Conservation (phyloP, 2,797 vertebrate genomes). For the Parauchenoglanis ngamensis region DNA sequence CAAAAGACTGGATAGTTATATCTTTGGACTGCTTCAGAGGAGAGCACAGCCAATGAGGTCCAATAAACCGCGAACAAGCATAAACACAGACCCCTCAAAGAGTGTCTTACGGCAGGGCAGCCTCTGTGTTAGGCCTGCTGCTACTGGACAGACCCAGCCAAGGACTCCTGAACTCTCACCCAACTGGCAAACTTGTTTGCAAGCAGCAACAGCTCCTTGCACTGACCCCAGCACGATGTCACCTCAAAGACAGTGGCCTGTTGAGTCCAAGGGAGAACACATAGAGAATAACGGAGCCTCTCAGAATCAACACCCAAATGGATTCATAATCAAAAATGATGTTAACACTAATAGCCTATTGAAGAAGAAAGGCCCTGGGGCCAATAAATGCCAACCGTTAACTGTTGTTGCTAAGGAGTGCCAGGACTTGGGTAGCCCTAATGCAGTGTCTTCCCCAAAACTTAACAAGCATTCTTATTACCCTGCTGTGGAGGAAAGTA, state of each 20-base stretch:
- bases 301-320: constrained; percentile 10
- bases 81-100: constrained; percentile 85
- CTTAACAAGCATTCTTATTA: constrained; percentile 65
- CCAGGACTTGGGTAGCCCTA: constrained; percentile 57
- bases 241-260: constrained; percentile 71
- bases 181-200: constrained; percentile 67
- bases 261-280: constrained; percentile 72
- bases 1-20: constrained; percentile 88
- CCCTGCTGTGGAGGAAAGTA: constrained; percentile 66
- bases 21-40: constrained; percentile 86
- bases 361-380: constrained; percentile 60
- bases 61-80: constrained; percentile 88
- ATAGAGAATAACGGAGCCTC: constrained; percentile 67
- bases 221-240: constrained; percentile 68
- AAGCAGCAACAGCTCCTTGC: constrained; percentile 51
- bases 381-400: constrained; percentile 61
- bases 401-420: constrained; percentile 58
- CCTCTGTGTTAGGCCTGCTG: constrained; percentile 77
- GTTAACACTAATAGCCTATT: constrained; percentile 70
- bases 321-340: constrained; percentile 60
- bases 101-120: constrained; percentile 84
- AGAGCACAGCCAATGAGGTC: constrained; percentile 83
- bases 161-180: constrained; percentile 71
- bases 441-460: constrained; percentile 66
- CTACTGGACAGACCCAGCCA: constrained; percentile 60